These are phyloP conservation scores for Parambassis ranga DNA, from an alignment of 2,797 vertebrate species.

Conservation along the genomic window DNA sequence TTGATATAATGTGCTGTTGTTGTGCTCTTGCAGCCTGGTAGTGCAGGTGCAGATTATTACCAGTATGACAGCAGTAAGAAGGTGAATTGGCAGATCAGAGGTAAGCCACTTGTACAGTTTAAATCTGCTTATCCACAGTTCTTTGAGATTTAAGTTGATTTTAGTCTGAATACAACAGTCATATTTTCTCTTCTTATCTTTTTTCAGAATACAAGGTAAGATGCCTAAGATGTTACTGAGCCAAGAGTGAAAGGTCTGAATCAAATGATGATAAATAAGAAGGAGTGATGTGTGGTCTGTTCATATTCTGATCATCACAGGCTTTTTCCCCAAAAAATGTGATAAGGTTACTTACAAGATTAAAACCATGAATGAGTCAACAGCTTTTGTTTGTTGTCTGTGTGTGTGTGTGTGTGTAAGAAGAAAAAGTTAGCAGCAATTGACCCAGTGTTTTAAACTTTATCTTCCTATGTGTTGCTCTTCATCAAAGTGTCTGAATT, in stretches of 20 bases:
- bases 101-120: constrained; percentile 53
- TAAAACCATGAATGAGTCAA: no score
- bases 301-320: no score
- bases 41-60: constrained; percentile 88
- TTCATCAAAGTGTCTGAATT: no score
- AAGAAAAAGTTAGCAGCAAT: no score
- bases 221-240: constrained; percentile 4
- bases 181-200: constrained; percentile 42
- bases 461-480: no score
- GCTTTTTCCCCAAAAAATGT: no score
- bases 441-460: no score
- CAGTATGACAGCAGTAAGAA: constrained; percentile 93
- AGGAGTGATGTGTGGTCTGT: constrained; percentile 14
- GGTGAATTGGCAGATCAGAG: constrained; percentile 96
- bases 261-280: constrained; percentile 10
- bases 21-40: constrained; percentile 84
- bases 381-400: no score
- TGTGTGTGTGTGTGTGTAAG: no score
- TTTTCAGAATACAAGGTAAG: constrained; percentile 96
- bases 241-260: constrained; percentile 18
- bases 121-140: constrained; percentile 2
- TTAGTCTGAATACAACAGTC: background rate
- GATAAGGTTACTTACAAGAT: no score
- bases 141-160: constrained; percentile 1
- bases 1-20: background rate